Percentiles rank a stretch among this genome's conserved stretches.
phyloP scores from a whole-genome alignment of 2,888 invertebrate genomes.

The Himalopsyche anomala region DNA sequence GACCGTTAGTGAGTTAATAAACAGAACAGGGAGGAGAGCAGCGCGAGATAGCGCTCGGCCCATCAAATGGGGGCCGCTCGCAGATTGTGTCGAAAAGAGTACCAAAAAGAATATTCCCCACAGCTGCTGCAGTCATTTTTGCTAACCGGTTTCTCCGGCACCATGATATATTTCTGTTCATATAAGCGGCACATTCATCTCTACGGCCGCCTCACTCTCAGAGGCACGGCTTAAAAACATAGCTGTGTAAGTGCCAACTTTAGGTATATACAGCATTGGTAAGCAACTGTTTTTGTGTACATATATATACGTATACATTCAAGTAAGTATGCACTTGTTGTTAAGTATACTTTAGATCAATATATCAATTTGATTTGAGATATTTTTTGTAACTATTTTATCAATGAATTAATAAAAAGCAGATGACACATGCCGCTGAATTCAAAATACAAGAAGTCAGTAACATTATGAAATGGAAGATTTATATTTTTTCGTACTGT shows the following conservation, averaged over 20 bases:
- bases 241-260: constrained; percentile 35
- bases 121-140: constrained; percentile 58
- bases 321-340: too few relatives aligned
- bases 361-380: too few relatives aligned
- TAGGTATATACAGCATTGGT: constrained; percentile 23
- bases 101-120: constrained; percentile 50
- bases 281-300: not conserved
- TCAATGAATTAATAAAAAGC: too few relatives aligned
- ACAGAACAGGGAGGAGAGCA: constrained; percentile 17
- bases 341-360: too few relatives aligned
- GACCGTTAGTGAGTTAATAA: constrained; percentile 40
- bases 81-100: constrained; percentile 49
- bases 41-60: constrained; percentile 12
- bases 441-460: too few relatives aligned
- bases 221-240: constrained; percentile 44
- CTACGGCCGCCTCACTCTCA: constrained; percentile 31
- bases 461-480: too few relatives aligned
- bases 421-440: too few relatives aligned
- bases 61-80: not conserved
- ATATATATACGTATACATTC: too few relatives aligned
- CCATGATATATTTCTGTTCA: constrained; percentile 70
- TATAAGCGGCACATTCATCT: constrained; percentile 62
- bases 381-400: too few relatives aligned
- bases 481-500: too few relatives aligned
- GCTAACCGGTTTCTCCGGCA: constrained; percentile 58